These are phyloP conservation scores for Clusia tigrina DNA, from an alignment of 2,888 invertebrate genomes.

Conservation along the genomic window DNA sequence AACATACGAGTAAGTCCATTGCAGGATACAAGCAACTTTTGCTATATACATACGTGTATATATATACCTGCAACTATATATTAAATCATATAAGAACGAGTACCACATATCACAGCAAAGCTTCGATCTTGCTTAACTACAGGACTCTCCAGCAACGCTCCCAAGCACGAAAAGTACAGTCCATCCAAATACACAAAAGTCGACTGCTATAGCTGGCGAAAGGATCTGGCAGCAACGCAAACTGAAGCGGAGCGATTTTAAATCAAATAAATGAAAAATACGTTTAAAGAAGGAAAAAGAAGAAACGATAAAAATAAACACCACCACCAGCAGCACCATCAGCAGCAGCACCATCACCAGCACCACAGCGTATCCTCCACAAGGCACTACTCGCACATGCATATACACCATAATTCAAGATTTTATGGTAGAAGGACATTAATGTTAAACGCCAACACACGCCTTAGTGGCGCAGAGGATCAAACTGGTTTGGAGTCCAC, in stretches of 20 bases:
- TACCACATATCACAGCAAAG: too few species aligned
- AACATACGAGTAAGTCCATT: too few species aligned
- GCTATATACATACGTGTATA: too few species aligned
- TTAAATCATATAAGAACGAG: too few species aligned
- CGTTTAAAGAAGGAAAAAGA: background rate
- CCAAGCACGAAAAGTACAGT: too few species aligned
- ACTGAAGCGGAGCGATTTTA: background rate
- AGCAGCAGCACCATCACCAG: background rate
- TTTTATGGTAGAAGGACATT: constrained; percentile 56
- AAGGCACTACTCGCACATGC: too few species aligned
- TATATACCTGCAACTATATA: too few species aligned
- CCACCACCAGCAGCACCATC: background rate
- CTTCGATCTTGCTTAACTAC: too few species aligned
- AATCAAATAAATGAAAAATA: background rate
- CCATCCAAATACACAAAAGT: too few species aligned
- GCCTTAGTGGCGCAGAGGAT: background rate
- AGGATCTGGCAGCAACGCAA: constrained; percentile 12
- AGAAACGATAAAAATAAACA: background rate
- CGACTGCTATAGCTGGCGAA: too few species aligned
- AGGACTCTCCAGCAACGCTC: too few species aligned
- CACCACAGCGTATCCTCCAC: constrained; percentile 3
- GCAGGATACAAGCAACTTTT: too few species aligned
- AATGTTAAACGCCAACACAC: constrained; percentile 55
- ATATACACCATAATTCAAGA: constrained; percentile 41
- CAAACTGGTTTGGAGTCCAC: constrained; percentile 3